A percentile compares a stretch with the other conserved stretches of the same genome.
Conservation (phyloP, 2,797 vertebrate genomes). For the Poeciliopsis paucimaculata region DNA sequence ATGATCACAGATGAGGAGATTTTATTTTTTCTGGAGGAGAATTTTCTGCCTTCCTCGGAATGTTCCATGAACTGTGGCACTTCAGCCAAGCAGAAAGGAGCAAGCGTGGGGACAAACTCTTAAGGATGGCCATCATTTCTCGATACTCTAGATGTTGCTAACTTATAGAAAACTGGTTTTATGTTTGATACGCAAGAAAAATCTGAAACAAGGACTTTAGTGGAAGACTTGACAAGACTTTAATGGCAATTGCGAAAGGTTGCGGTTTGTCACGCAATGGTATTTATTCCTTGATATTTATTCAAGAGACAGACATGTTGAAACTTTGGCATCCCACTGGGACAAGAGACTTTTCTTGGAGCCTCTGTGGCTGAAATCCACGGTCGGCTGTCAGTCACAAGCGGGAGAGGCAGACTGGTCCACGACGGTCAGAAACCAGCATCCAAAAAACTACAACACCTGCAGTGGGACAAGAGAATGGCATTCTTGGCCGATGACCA, state of each 20-base stretch:
- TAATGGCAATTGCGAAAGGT: constrained; percentile 6
- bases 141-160: constrained; percentile 8
- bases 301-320: constrained; percentile 61
- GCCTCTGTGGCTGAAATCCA: constrained; percentile 44
- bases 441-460: too few species aligned
- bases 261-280: constrained; percentile 48
- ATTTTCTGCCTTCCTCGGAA: constrained; percentile 40
- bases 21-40: constrained; percentile 47
- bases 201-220: constrained; percentile 35
- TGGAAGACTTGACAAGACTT: constrained; percentile 31
- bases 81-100: constrained; percentile 39
- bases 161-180: constrained; percentile 18
- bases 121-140: constrained; percentile 18
- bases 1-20: constrained; percentile 36
- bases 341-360: constrained; percentile 37
- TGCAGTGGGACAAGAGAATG: too few species aligned
- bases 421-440: constrained; percentile 37
- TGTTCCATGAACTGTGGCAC: constrained; percentile 57
- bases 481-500: constrained; percentile 51
- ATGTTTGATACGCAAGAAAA: background rate
- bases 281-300: constrained; percentile 81
- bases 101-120: constrained; percentile 13
- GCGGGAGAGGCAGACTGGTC: constrained; percentile 23
- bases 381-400: constrained; percentile 51
- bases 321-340: constrained; percentile 41